Base-by-base conservation (phyloP, 2,113 vertebrate genomes). In the Poeciliopsis retropinna region DNA sequence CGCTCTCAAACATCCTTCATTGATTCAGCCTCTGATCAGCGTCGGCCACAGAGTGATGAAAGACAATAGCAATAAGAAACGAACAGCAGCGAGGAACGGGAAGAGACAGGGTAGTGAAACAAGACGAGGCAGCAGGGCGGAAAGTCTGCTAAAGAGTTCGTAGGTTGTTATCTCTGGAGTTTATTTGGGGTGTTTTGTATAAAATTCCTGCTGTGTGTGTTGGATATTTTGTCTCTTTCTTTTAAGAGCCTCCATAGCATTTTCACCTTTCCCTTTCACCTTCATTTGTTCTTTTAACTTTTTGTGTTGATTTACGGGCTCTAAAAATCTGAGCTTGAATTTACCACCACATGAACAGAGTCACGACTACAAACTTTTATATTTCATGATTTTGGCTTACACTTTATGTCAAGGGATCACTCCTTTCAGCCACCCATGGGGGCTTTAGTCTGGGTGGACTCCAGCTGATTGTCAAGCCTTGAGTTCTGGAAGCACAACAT, bases 31-130 rank as follows among this genome's bases (percentile, higher is more conserved):
- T 87, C 74, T 83, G 89, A 89, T 83, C 82, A 73, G 76, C 85
- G 83, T 89, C 2, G 83, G 86, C 72, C 83, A 80, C 67, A 30
- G 87, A 65, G 76, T 91, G 91, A 92, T 91, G 90, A 92, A 92
- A 92, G 91, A 87, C 78, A 73, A 85, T 30, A 61, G 90, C 86
- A 92, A 92, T 77, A 81, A 80, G 72, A 91, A 82, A 82, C 64
- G 85, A 88, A 85, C 88, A 91, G 90, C 86, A 88, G 81, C 82
- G 82, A 80, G 84, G 82, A 62, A 76, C 31, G 22, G 61, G 78
- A 57, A 72, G 84, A 39, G 60, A 77, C 1, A 74, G 63, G 64
- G 80, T 66, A 70, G 85, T 60, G 73, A 65, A 82, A 85, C 64
- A n/a, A 71, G 82, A 79, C 9, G 9, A 82, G 82, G 74, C 85